Conservation (phyloP, 1,140 invertebrate genomes). For the Cotesia chilonis region DNA sequence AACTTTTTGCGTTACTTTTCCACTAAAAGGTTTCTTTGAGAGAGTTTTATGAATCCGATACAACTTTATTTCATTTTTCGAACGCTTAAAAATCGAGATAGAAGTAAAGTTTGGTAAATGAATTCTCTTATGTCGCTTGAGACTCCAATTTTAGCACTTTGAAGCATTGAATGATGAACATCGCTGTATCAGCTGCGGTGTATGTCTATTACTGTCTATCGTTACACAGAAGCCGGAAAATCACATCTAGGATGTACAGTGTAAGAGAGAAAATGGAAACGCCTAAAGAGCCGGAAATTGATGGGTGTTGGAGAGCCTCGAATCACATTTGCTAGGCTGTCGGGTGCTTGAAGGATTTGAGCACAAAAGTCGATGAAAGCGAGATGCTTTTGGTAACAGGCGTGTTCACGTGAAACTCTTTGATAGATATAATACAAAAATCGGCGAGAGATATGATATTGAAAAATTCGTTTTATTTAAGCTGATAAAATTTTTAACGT, state of each 20-base stretch:
- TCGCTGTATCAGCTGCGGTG: conserved; percentile 22
- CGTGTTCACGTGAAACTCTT: conserved; percentile 7
- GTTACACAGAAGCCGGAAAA: conserved; percentile 18
- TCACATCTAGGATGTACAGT: conserved; percentile 19
- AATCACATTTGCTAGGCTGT: conserved; percentile 35
- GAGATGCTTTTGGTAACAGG: conserved; percentile 13
- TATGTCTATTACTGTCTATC: conserved; percentile 17
- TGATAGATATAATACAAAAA: neutral
- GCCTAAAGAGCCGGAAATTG: conserved; percentile 26
- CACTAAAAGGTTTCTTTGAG: too few relatives aligned
- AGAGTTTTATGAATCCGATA: neutral
- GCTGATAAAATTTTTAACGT: conserved; percentile 2
- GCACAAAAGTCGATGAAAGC: conserved; percentile 33
- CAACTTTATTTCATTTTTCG: neutral
- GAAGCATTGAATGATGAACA: neutral
- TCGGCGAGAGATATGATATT: neutral
- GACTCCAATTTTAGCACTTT: neutral
- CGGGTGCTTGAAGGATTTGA: conserved; percentile 26
- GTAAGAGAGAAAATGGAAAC: conserved; percentile 15
- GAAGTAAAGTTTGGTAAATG: neutral
- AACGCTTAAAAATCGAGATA: neutral
- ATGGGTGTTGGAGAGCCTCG: conserved; percentile 23
- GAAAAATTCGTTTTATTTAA: neutral
- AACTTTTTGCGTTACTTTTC: neutral
- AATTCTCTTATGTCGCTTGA: neutral